Conservation (phyloP, 2,797 vertebrate species). For the Melanotaenia maccullochi region DNA sequence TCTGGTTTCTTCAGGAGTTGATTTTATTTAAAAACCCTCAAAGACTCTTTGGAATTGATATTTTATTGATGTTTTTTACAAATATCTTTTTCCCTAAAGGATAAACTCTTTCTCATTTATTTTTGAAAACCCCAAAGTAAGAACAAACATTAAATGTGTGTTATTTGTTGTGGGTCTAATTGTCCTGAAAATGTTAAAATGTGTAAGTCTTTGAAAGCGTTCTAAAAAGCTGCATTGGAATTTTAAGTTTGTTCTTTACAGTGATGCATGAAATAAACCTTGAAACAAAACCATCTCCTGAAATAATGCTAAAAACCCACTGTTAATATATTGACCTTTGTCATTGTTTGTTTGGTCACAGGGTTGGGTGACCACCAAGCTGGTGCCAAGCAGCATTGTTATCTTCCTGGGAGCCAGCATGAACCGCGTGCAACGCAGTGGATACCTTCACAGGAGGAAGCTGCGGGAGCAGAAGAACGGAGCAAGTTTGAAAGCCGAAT, state of each 20-base stretch:
- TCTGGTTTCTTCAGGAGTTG: neutral
- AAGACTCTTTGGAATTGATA: neutral
- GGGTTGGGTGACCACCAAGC: conserved; percentile 81
- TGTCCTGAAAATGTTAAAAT: too few relatives aligned
- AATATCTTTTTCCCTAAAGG: neutral
- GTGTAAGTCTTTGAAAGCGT: too few relatives aligned
- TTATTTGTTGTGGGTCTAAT: too few relatives aligned
- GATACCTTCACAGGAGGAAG: conserved; percentile 85
- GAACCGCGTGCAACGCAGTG: conserved; percentile 84
- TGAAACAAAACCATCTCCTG: neutral
- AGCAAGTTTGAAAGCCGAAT: conserved; percentile 61
- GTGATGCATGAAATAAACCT: too few relatives aligned
- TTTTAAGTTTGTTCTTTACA: too few relatives aligned
- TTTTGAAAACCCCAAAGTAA: too few relatives aligned
- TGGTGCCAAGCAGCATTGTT: conserved; percentile 80
- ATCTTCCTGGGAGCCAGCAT: conserved; percentile 74
- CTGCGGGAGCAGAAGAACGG: conserved; percentile 80
- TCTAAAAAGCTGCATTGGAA: too few relatives aligned
- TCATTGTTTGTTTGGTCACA: conserved; percentile 43
- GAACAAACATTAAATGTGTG: too few relatives aligned
- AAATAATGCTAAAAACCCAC: neutral
- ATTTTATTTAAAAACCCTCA: neutral
- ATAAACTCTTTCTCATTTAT: neutral
- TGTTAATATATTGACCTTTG: neutral
- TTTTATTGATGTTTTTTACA: neutral